Evolutionary conservation across 2,888 invertebrate species (phyloP).

Genomic region (Chrysolina americana): DNA sequence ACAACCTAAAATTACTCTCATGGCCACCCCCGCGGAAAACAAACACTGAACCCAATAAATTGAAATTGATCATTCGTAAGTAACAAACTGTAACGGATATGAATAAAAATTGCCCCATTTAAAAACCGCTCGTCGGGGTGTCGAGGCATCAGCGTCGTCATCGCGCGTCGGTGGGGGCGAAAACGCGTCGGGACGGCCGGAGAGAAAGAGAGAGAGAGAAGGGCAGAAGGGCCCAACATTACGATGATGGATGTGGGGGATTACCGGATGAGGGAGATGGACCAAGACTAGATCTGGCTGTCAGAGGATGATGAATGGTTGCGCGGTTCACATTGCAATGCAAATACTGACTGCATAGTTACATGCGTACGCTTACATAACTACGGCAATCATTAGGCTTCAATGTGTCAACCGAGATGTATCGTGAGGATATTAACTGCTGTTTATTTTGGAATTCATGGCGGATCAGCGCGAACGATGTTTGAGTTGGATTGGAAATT

Average conservation of each 20-base stretch:
- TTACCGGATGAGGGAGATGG: slow-evolving; percentile 64
- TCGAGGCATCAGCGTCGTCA: slow-evolving; percentile 39
- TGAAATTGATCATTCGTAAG: slow-evolving; percentile 55
- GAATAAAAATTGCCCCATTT: slow-evolving; percentile 57
- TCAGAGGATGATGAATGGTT: slow-evolving; percentile 65
- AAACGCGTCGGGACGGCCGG: slow-evolving; percentile 38
- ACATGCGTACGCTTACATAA: slow-evolving; percentile 42
- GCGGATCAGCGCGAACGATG: not conserved
- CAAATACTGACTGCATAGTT: slow-evolving; percentile 49
- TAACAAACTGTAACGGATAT: slow-evolving; percentile 58
- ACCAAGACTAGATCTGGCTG: slow-evolving; percentile 66
- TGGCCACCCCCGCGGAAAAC: not conserved
- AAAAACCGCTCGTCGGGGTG: slow-evolving; percentile 53
- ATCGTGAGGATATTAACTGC: slow-evolving; percentile 26
- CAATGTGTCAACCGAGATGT: slow-evolving; percentile 41
- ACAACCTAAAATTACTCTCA: slow-evolving; percentile 2
- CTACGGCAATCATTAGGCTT: slow-evolving; percentile 45
- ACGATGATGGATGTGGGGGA: slow-evolving; percentile 65
- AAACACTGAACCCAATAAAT: slow-evolving; percentile 27
- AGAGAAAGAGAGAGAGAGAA: slow-evolving; percentile 48
- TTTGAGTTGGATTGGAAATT: not conserved
- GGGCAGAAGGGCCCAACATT: slow-evolving; percentile 49
- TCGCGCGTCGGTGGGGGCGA: slow-evolving; percentile 17
- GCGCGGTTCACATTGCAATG: slow-evolving; percentile 63
- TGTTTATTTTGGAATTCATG: slow-evolving; percentile 23